Base-by-base conservation (phyloP, 2,113 vertebrate species). In the Excalfactoria chinensis region DNA sequence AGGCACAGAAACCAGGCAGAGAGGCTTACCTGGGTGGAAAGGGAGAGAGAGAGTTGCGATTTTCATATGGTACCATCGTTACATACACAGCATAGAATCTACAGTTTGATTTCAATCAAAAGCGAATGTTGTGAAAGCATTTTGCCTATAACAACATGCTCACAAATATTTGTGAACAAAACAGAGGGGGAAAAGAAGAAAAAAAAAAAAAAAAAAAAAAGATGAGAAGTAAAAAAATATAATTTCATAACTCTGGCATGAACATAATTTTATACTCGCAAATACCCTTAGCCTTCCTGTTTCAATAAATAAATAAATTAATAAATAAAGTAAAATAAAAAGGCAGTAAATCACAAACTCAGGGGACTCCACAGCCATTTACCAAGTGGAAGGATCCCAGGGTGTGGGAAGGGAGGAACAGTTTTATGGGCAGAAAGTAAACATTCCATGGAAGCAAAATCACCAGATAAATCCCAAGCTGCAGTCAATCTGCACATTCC, bases 241-340 rank as follows among this genome's bases (percentile, higher is more conserved):
- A 0, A 72, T 82, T 96, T 96, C 51, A 28, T 84, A 95, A 74
- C 48, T 85, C 44, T 62, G 84, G 85, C 74, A 40, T 77, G 53
- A 89, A 89, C 66, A 76, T 53, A 41, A 93, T 87, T 94, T 97
- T 71, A 59, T 81, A 79, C 32, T 97, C 96, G 51, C 40, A 90
- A 96, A 93, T 59, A 90, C 26, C 37, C 89, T 81, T 85, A 84
- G 72, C 26, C 10, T 85, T 94, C 73, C 56, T 93, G 67, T 95
- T 97, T 92, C 84, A 67, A 93, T 95, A 90, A 94, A 41, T 41
- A 21, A 46, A 37, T 37, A 37, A 37, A 37, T 37, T 8, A 37
- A 37, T 37, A 37, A 37, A 37, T 37, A 37, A 37, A 37, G 10
- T 37, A 37, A 46, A 46, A 46, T 20, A 46, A 44, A 53, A 63